phyloP scores from a whole-genome alignment of 1,140 invertebrate species.

The Trissolcus basalis region DNA sequence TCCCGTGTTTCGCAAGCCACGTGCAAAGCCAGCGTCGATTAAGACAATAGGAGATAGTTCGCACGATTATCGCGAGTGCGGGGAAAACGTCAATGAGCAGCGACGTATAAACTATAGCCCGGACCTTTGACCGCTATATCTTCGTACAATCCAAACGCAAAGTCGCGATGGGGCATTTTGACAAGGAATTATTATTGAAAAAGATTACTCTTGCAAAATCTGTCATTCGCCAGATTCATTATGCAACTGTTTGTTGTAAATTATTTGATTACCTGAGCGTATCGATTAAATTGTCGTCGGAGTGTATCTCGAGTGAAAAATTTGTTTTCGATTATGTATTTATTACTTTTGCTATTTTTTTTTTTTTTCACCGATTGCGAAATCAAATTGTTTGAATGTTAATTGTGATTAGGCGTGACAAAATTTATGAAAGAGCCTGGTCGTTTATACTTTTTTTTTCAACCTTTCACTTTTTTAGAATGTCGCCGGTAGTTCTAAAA shows the following conservation, averaged over 20 bases:
- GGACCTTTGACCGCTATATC: slow-evolving; percentile 51
- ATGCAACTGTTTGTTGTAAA: slow-evolving; percentile 36
- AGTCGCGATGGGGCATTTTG: slow-evolving; percentile 9
- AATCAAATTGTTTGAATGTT: neutral
- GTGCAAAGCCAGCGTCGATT: slow-evolving; percentile 38
- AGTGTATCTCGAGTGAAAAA: slow-evolving; percentile 12
- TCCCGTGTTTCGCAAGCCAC: slow-evolving; percentile 20
- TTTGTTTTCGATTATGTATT: slow-evolving; percentile 12
- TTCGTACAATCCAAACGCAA: slow-evolving; percentile 16
- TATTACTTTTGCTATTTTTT: too few relatives aligned
- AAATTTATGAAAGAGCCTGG: too few relatives aligned
- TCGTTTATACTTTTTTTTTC: too few relatives aligned
- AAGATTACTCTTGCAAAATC: slow-evolving; percentile 28
- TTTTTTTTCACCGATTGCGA: neutral
- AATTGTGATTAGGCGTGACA: neutral
- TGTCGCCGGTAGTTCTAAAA: too few relatives aligned
- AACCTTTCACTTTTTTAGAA: too few relatives aligned
- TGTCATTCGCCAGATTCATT: slow-evolving; percentile 23
- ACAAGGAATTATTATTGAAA: slow-evolving; percentile 31
- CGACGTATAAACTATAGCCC: slow-evolving; percentile 40
- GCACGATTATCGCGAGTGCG: slow-evolving; percentile 52
- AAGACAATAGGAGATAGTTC: slow-evolving; percentile 64
- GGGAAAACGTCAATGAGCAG: slow-evolving; percentile 52
- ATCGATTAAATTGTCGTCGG: slow-evolving; percentile 35
- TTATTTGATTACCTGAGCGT: slow-evolving; percentile 16